Base-by-base conservation (phyloP, 2,888 invertebrate genomes). In the Antheraea yamamai region DNA sequence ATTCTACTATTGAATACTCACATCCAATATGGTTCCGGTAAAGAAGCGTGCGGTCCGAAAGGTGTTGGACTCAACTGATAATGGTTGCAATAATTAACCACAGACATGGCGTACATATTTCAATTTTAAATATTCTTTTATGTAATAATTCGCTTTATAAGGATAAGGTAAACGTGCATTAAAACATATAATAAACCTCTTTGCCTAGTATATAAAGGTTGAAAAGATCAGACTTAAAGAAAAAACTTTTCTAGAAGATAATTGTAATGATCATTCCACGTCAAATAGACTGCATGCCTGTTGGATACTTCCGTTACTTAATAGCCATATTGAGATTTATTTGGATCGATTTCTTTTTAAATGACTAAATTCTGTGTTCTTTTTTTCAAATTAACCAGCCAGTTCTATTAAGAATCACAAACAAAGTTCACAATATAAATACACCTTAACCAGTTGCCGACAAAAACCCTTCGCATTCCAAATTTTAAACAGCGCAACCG, bases 11-110 rank as follows among this genome's bases (percentile, higher is more conserved):
- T 64, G 0, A 68, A 66, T 76, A 94, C 95, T 94, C 88, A 95
- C 95, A 91, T 85, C 94, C 95, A 95, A 79, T 92, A 94, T 0
- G 91, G 86, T 51, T 93, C 92, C 4, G 89, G 75, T 1, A 94
- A 82, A 23, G 84, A 86, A 14, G 90, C 72, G 55, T 84, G 88
- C 10, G 87, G 78, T 39, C 85, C 87, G 76, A 88, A 94, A 2
- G 84, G 81, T 39, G 81, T 82, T 4, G 88, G 75, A 12, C 82
- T 82, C 68, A 91, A 78, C 75, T 87, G 88, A 76, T 94, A 95
- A 0, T 94, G 92, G 30, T 85, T 87, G 76, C 89, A 89, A 72
- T 92, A 89, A 76, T 91, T 93, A 73, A 94, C 88, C 90, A 94
- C 89, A 0, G 95, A 91, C 66, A 95, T 88, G 2, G 95, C 89